phyloP scores from a whole-genome alignment of 2,113 vertebrate species.

The Antechinus stuartii region DNA sequence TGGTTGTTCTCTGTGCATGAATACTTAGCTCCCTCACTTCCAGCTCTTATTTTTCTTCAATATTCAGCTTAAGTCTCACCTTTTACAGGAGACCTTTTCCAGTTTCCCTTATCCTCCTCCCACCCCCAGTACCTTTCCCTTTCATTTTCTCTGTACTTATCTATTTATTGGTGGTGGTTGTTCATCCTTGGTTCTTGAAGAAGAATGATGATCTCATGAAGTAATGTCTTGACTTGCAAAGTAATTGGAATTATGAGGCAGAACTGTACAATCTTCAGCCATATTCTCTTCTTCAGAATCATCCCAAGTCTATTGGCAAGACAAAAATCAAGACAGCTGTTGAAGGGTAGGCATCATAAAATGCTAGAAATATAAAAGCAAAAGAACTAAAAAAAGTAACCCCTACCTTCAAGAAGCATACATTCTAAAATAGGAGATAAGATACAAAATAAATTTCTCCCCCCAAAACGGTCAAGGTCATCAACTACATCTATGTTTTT shows the following conservation, averaged over 20 bases:
- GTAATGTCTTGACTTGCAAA: neutral
- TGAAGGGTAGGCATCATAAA: neutral
- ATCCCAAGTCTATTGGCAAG: neutral
- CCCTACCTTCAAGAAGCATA: neutral
- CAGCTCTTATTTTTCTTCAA: no score
- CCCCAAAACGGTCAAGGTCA: no score
- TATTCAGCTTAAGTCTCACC: no score
- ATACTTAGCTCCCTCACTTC: no score
- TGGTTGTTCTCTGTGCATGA: no score
- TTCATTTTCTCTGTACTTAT: neutral
- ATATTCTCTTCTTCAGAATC: neutral
- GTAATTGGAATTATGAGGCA: neutral
- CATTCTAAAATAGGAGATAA: no score
- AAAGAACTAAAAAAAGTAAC: no score
- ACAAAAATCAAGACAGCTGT: neutral
- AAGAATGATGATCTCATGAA: neutral
- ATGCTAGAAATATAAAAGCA: neutral
- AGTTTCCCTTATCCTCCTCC: no score
- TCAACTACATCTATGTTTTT: no score
- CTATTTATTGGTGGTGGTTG: neutral
- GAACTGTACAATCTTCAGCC: neutral
- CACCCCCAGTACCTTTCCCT: neutral
- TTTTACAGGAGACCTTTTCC: neutral
- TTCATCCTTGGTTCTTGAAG: neutral
- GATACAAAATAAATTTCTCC: no score